Evolutionary conservation across 2,888 invertebrate genomes (phyloP).

Genomic region (Vandiemenella viatica): DNA sequence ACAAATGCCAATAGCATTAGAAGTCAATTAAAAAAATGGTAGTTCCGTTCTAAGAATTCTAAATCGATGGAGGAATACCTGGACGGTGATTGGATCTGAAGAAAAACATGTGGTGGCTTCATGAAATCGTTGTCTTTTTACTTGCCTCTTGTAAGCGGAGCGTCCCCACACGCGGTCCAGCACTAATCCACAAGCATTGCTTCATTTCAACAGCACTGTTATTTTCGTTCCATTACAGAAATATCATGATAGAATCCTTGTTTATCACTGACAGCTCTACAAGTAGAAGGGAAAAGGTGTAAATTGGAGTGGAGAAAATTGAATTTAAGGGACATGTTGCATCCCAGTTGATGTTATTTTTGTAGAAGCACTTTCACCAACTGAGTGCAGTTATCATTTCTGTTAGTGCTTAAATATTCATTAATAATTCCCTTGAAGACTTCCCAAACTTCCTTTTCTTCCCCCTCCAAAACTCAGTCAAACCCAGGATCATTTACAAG

Average conservation of each 20-base stretch:
- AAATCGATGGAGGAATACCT: not conserved
- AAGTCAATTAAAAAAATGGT: not conserved
- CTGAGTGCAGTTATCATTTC: not conserved
- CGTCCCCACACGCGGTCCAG: not conserved
- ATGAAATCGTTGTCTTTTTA: too few relatives aligned
- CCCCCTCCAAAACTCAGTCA: not conserved
- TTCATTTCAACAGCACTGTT: conserved; percentile 3
- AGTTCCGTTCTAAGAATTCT: not conserved
- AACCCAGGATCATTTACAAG: not conserved
- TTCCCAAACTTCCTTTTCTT: not conserved
- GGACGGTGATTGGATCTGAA: not conserved
- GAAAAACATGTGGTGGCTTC: not conserved
- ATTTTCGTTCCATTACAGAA: not conserved
- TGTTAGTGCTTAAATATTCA: not conserved
- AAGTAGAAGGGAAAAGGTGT: not conserved
- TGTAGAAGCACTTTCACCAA: not conserved
- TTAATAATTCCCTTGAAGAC: not conserved
- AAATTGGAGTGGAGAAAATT: not conserved
- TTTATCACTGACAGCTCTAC: not conserved
- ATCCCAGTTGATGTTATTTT: conserved; percentile 1
- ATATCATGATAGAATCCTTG: not conserved
- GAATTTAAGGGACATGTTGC: not conserved
- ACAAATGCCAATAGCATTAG: not conserved
- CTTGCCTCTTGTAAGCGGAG: not conserved
- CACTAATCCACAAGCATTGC: conserved; percentile 6